These are phyloP conservation scores for Ischnus inquisitorius DNA, from an alignment of 2,888 invertebrate genomes.

Conservation along the genomic window DNA sequence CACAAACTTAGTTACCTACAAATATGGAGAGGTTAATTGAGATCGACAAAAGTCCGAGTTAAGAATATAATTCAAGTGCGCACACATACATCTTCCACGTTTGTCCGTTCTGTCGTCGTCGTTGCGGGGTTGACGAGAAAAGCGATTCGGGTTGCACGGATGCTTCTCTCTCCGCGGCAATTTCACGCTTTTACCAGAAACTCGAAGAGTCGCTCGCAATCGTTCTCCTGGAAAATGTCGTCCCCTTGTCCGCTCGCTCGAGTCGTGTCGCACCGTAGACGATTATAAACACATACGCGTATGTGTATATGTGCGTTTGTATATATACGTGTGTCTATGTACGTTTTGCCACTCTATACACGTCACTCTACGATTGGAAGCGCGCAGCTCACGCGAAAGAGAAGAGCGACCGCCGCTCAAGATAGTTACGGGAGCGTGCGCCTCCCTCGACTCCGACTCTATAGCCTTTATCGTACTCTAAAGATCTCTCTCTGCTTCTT, in stretches of 20 bases:
- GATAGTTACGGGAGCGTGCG: slow-evolving; percentile 82
- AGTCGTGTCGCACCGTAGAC: slow-evolving; percentile 30
- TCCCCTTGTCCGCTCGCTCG: slow-evolving; percentile 67
- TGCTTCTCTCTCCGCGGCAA: slow-evolving; percentile 69
- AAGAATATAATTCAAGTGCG: not conserved
- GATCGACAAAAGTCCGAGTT: not conserved
- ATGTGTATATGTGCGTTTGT: not conserved
- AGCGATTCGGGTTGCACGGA: slow-evolving; percentile 63
- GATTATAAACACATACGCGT: not conserved
- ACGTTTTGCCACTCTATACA: slow-evolving; percentile 20
- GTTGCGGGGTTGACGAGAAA: slow-evolving; percentile 45
- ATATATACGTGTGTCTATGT: not conserved
- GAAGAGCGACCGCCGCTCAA: slow-evolving; percentile 67
- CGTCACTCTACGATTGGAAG: slow-evolving; percentile 32
- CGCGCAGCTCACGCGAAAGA: slow-evolving; percentile 57
- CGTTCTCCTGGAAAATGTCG: slow-evolving; percentile 80
- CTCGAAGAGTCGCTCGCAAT: slow-evolving; percentile 75
- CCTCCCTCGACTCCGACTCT: slow-evolving; percentile 74
- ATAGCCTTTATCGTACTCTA: slow-evolving; percentile 75
- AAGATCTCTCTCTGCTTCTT: slow-evolving; percentile 69
- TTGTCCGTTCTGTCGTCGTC: not conserved
- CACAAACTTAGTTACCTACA: too few species aligned
- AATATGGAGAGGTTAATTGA: not conserved
- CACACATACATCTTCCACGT: not conserved
- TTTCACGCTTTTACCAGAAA: slow-evolving; percentile 66